These are phyloP conservation scores for Orbicella faveolata DNA, from an alignment of 64 coral and sea anemone genomes.

Conservation along the genomic window DNA sequence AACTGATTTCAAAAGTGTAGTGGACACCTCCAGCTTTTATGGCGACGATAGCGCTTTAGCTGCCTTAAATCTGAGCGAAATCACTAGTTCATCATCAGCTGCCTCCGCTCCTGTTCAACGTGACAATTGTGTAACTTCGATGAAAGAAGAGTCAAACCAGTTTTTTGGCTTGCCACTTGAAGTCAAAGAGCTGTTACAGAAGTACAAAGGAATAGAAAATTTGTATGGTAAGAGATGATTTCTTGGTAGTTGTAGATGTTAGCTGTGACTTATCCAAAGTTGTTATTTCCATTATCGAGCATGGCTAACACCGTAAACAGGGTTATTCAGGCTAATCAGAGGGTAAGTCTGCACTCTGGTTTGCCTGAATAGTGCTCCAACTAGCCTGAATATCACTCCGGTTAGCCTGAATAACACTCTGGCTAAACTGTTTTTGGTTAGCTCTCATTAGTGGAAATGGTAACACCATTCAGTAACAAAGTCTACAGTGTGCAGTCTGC, in stretches of 20 bases:
- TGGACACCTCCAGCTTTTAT: conserved; percentile 23
- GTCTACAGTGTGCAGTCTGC: too few relatives aligned
- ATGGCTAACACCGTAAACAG: too few relatives aligned
- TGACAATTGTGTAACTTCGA: neutral
- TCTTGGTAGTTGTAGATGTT: neutral
- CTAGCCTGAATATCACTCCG: too few relatives aligned
- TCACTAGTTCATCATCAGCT: conserved; percentile 16
- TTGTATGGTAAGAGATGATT: conserved; percentile 63
- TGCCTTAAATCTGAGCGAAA: conserved; percentile 25
- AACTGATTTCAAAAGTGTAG: neutral
- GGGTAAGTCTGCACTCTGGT: too few relatives aligned
- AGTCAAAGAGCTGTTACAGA: conserved; percentile 55
- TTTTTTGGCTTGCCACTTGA: conserved; percentile 70
- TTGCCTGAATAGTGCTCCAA: too few relatives aligned
- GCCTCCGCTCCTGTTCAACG: neutral
- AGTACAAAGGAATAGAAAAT: conserved; percentile 61
- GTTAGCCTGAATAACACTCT: too few relatives aligned
- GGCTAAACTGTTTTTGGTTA: too few relatives aligned
- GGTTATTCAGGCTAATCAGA: too few relatives aligned
- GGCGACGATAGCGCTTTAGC: conserved; percentile 22
- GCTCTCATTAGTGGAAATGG: too few relatives aligned
- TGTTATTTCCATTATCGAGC: too few relatives aligned
- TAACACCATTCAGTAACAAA: too few relatives aligned
- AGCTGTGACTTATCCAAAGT: too few relatives aligned
- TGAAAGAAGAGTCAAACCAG: neutral